A percentile compares a stretch with the other conserved stretches of the same genome.
These are phyloP conservation scores for Poecilia wingei DNA, from an alignment of 2,797 vertebrate species.

Conservation along the genomic window DNA sequence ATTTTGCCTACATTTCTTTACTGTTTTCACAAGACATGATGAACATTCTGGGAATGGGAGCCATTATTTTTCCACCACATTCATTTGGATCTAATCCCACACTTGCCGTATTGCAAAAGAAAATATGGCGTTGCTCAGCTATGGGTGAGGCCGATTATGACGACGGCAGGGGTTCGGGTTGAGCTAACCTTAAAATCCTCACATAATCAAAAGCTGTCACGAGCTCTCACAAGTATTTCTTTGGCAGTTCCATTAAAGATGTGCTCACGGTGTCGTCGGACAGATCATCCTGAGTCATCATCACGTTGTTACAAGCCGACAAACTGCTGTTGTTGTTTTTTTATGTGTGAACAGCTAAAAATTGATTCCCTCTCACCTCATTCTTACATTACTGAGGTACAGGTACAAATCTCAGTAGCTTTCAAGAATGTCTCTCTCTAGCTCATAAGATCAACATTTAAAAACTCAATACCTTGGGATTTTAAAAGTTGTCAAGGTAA, in stretches of 20 bases:
- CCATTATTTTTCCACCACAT: not conserved
- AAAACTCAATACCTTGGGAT: constrained; percentile 11
- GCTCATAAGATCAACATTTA: constrained; percentile 1
- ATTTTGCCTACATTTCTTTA: constrained; percentile 3
- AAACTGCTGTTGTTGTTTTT: constrained; percentile 17
- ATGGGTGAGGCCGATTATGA: constrained; percentile 9
- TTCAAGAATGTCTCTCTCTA: not conserved
- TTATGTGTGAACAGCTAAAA: constrained; percentile 15
- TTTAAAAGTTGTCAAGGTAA: constrained; percentile 3
- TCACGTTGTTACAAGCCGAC: constrained; percentile 12
- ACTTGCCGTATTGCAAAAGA: constrained; percentile 15
- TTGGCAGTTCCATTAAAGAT: constrained; percentile 13
- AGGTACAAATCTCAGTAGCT: constrained; percentile 21
- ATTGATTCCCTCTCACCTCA: constrained; percentile 14
- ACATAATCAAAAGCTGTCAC: constrained; percentile 38
- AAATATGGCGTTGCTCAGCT: constrained; percentile 1
- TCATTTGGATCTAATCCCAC: not conserved
- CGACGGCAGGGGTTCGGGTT: not conserved
- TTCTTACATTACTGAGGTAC: not conserved
- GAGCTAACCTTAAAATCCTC: constrained; percentile 16
- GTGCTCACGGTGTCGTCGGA: constrained; percentile 1
- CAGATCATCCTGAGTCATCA: constrained; percentile 15
- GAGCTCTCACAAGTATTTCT: constrained; percentile 28
- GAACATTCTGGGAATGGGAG: constrained; percentile 1
- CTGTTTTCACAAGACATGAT: not conserved